Conservation (phyloP, 2,888 invertebrate genomes). For the Koerneria pararmatus region DNA sequence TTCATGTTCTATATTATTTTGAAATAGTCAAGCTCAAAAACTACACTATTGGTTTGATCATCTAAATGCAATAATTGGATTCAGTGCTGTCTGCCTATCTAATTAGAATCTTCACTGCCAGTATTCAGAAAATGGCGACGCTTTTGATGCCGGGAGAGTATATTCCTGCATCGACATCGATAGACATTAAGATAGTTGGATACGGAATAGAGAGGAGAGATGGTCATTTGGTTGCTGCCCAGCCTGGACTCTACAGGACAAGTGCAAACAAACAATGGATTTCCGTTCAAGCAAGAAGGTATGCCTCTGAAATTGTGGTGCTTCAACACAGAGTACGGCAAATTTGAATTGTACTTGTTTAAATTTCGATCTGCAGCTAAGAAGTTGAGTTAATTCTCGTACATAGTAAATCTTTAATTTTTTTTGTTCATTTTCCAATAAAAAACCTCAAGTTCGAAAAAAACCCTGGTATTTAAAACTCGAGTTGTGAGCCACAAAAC, state of each 20-base stretch:
- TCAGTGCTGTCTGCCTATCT: no score
- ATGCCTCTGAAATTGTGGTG: not conserved
- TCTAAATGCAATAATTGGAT: no score
- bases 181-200: constrained; percentile 23
- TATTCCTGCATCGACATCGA: constrained; percentile 8
- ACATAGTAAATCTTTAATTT: constrained; percentile 12
- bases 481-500: no score
- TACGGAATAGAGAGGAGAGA: constrained; percentile 38
- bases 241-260: constrained; percentile 33
- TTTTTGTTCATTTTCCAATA: constrained; percentile 2
- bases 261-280: constrained; percentile 37
- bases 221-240: constrained; percentile 27
- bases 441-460: not conserved
- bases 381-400: no score
- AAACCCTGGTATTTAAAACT: no score
- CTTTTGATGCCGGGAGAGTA: constrained; percentile 19
- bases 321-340: not conserved
- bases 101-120: no score
- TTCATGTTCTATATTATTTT: no score
- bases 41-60: no score
- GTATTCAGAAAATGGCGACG: no score
- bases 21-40: no score
- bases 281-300: constrained; percentile 41
- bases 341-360: not conserved
- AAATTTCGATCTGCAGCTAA: no score